A percentile compares a stretch with the other conserved stretches of the same genome.
phyloP scores from a whole-genome alignment of 92 coral and sea anemone genomes.

The Montipora capitata region DNA sequence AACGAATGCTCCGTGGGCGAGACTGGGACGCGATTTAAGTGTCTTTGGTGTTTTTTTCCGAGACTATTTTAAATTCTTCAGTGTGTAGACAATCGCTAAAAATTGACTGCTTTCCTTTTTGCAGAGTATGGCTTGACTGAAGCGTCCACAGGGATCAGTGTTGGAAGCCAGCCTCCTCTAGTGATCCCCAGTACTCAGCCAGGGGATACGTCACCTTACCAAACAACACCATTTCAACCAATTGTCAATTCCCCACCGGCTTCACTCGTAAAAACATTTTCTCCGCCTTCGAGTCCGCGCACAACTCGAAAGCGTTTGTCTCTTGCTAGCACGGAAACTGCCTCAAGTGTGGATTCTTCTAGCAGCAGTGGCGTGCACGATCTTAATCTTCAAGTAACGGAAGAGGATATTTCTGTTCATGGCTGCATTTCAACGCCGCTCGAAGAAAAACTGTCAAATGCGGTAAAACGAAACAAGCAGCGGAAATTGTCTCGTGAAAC shows the following conservation, averaged over 20 bases:
- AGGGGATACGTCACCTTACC: conserved; percentile 86
- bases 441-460: conserved; percentile 54
- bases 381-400: conserved; percentile 67
- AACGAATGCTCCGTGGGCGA: no score
- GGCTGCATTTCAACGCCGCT: conserved; percentile 59
- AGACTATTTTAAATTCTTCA: no score
- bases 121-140: conserved; percentile 98
- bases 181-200: conserved; percentile 91
- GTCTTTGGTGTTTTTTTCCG: no score
- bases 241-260: conserved; percentile 55
- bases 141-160: conserved; percentile 98
- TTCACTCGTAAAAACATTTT: conserved; percentile 62
- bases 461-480: conserved; percentile 48
- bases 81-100: neutral
- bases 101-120: neutral
- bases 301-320: conserved; percentile 78
- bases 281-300: conserved; percentile 75
- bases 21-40: no score
- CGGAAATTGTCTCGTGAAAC: conserved; percentile 43
- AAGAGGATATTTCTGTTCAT: conserved; percentile 67
- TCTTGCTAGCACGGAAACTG: conserved; percentile 78
- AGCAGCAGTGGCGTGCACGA: conserved; percentile 89
- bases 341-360: conserved; percentile 77
- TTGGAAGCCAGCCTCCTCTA: conserved; percentile 96
- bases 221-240: conserved; percentile 74